A percentile compares a stretch with the other conserved stretches of the same genome.
Evolutionary conservation across 2,888 invertebrate genomes (phyloP).

Genomic region (Pandemis heparana): DNA sequence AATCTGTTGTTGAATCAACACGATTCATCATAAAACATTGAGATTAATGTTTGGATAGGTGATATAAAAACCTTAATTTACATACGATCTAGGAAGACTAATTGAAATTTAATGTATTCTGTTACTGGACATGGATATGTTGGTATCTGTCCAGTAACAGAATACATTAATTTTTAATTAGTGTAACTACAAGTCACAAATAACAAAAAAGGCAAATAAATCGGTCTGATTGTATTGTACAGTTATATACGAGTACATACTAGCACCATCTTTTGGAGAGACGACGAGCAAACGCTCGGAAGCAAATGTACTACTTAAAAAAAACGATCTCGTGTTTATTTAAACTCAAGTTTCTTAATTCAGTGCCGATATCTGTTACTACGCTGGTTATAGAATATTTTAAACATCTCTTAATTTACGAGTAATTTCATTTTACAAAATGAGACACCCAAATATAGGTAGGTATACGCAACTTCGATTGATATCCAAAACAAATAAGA

Average conservation of each 20-base stretch:
- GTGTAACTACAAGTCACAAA: too few relatives aligned
- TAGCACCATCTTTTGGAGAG: too few relatives aligned
- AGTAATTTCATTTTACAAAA: neutral
- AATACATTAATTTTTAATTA: too few relatives aligned
- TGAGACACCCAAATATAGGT: neutral
- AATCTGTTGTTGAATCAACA: constrained; percentile 24
- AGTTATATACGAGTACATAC: too few relatives aligned
- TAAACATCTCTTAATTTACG: neutral
- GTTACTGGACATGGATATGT: too few relatives aligned
- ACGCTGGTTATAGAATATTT: neutral
- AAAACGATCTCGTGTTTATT: too few relatives aligned
- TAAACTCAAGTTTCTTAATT: neutral
- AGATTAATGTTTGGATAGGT: constrained; percentile 19
- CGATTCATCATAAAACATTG: constrained; percentile 33
- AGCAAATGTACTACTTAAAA: too few relatives aligned
- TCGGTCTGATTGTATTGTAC: too few relatives aligned
- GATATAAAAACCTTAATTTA: constrained; percentile 44
- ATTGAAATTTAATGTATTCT: too few relatives aligned
- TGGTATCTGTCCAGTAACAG: too few relatives aligned
- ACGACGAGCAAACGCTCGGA: too few relatives aligned
- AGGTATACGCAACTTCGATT: neutral
- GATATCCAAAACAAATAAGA: constrained; percentile 12
- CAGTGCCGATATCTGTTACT: neutral
- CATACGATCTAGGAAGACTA: neutral
- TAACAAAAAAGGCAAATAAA: too few relatives aligned